Base-by-base conservation (phyloP, 1,140 invertebrate species). In the Macrocentrus cingulum region DNA sequence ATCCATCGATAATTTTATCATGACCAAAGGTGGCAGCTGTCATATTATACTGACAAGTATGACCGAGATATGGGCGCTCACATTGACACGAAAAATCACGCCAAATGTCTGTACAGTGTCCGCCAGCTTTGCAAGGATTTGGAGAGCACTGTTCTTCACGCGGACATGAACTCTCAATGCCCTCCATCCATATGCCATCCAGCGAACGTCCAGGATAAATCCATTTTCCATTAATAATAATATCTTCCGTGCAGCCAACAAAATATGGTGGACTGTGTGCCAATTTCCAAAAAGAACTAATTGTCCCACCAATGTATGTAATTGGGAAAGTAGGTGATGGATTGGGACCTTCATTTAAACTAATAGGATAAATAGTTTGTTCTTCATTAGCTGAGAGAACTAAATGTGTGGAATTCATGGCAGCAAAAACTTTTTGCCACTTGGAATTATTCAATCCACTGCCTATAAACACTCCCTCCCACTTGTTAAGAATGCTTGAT, bases 241-340 rank as follows among this genome's bases (percentile, higher is more conserved):
- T 87, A 73, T 98, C 94, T 74, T 95, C 89, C 73, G 94, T 88
- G 74, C 95, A 98, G 2, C 95, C 95, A 13, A 94, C 88, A 72
- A 94, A 93, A 60, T 84, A 88, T 20, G 87, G 84, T 0, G 88
- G 85, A 2, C 85, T 85, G 63, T 89, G 87, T 0, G 87, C 84
- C 34, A 90, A 75, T 61, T 85, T 85, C 9, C 83, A 78, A 19
- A 89, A 76, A 59, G 87, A 87, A 18, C 71, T 84, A 41, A 87
- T 86, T 9, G 88, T 88, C 0, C 89, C 89, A 15, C 91, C 91
- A 7, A 93, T 81, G 62, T 90, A 90, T 1, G 91, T 92, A 5
- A 84, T 84, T 0, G 90, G 88, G 69, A 93, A 94, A 36, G 88
- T 91, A 15, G 89, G 86, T 18, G 84, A 51, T 85, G 15, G 83